Percentiles rank a stretch among this genome's conserved stretches.
Conservation (phyloP, 2,888 invertebrate species). For the Fissipunctia ypsillon region DNA sequence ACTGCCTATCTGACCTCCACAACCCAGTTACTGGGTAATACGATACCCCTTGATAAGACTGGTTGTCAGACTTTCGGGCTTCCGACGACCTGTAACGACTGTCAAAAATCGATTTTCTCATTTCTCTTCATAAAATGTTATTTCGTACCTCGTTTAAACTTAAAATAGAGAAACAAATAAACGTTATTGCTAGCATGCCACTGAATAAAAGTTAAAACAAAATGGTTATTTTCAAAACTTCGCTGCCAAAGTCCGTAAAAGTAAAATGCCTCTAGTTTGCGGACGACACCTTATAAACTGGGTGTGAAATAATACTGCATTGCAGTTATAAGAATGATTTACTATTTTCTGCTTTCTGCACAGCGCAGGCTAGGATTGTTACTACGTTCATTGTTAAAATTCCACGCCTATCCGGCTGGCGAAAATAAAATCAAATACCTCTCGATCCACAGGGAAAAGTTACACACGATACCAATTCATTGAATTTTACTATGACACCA, state of each 20-base stretch:
- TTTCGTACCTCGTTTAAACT: not conserved
- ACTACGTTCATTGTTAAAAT: conserved; percentile 41
- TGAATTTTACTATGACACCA: not conserved
- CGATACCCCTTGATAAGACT: too few relatives aligned
- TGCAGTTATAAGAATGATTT: conserved; percentile 61
- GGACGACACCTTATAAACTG: conserved; percentile 45
- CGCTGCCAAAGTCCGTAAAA: conserved; percentile 25
- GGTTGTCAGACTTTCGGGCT: too few relatives aligned
- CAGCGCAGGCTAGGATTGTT: conserved; percentile 13
- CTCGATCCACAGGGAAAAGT: not conserved
- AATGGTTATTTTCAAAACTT: conserved; percentile 42
- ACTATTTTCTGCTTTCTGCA: conserved; percentile 38
- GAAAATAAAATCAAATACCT: conserved; percentile 16
- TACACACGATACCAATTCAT: not conserved
- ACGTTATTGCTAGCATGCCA: not conserved
- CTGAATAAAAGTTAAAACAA: conserved; percentile 39
- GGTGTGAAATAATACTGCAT: conserved; percentile 61
- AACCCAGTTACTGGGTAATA: too few relatives aligned
- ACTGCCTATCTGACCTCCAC: too few relatives aligned
- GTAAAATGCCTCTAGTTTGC: conserved; percentile 17
- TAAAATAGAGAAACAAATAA: conserved; percentile 20
- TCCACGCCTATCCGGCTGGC: conserved; percentile 16
- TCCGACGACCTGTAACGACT: too few relatives aligned
- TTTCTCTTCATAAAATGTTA: not conserved
- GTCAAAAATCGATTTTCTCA: too few relatives aligned